Percentiles rank a stretch among this genome's conserved stretches.
phyloP scores from a whole-genome alignment of 1,140 invertebrate genomes.

The Odontomachus brunneus region DNA sequence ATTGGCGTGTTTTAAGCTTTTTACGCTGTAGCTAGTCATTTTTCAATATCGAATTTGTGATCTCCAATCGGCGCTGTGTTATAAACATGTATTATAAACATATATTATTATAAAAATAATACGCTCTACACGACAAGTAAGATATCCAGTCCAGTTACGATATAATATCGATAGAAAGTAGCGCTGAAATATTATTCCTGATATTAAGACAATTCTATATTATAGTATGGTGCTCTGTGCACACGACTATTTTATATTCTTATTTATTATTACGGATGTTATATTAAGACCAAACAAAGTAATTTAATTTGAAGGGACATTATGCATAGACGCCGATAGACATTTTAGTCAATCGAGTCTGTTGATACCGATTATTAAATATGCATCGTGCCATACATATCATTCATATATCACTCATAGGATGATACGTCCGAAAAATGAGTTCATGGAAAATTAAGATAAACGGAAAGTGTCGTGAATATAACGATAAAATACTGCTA shows the following conservation, averaged over 20 bases:
- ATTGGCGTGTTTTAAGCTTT: constrained; percentile 51
- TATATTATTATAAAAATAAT: constrained; percentile 38
- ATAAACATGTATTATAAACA: constrained; percentile 34
- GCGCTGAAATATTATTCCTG: constrained; percentile 24
- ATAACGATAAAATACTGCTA: constrained; percentile 22
- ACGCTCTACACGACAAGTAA: not conserved
- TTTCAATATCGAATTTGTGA: constrained; percentile 50
- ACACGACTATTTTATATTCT: constrained; percentile 28
- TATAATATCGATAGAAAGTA: constrained; percentile 21
- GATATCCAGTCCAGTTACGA: constrained; percentile 27
- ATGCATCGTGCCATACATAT: constrained; percentile 49
- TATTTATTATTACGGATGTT: constrained; percentile 10
- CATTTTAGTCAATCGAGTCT: constrained; percentile 30
- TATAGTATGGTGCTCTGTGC: constrained; percentile 1
- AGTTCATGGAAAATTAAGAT: constrained; percentile 15
- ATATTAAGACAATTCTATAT: constrained; percentile 39
- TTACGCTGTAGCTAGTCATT: constrained; percentile 55
- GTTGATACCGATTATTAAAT: constrained; percentile 20
- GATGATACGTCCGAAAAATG: constrained; percentile 22
- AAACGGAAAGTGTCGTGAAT: constrained; percentile 10
- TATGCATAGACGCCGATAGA: constrained; percentile 5
- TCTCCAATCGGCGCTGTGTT: constrained; percentile 45
- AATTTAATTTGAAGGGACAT: constrained; percentile 10
- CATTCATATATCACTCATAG: constrained; percentile 4
- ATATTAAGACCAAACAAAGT: not conserved